A percentile compares a stretch with the other conserved stretches of the same genome.
Conservation (phyloP, 2,113 vertebrate genomes). For the Agapornis roseicollis region DNA sequence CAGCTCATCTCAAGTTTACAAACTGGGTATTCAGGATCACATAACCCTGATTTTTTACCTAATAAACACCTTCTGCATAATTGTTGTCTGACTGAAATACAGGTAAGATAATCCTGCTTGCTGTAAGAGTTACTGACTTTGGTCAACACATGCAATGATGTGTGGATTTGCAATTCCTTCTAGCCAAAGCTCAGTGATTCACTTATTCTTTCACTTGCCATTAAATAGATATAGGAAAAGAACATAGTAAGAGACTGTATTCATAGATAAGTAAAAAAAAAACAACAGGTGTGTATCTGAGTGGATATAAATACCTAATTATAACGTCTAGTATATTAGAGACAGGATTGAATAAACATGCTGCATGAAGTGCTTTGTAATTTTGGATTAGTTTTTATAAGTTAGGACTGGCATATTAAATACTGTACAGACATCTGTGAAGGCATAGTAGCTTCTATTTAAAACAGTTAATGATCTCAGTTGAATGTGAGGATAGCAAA, state of each 20-base stretch:
- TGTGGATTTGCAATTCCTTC: background rate
- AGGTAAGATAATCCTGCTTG: rapidly evolving
- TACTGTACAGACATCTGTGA: background rate
- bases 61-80: background rate
- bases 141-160: background rate
- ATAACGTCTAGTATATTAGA: background rate
- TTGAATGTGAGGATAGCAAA: background rate
- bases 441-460: background rate
- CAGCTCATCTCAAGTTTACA: background rate
- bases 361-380: background rate
- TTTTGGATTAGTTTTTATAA: background rate
- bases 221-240: background rate
- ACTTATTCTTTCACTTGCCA: background rate
- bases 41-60: background rate
- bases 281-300: background rate
- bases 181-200: background rate
- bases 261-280: background rate
- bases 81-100: background rate
- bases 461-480: background rate
- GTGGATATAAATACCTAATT: background rate
- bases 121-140: background rate
- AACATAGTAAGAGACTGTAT: background rate
- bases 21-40: background rate
- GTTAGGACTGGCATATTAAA: background rate
- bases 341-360: background rate